Evolutionary conservation across 92 coral and sea anemone species (phyloP).

Genomic region (Bergia puertoricense): DNA sequence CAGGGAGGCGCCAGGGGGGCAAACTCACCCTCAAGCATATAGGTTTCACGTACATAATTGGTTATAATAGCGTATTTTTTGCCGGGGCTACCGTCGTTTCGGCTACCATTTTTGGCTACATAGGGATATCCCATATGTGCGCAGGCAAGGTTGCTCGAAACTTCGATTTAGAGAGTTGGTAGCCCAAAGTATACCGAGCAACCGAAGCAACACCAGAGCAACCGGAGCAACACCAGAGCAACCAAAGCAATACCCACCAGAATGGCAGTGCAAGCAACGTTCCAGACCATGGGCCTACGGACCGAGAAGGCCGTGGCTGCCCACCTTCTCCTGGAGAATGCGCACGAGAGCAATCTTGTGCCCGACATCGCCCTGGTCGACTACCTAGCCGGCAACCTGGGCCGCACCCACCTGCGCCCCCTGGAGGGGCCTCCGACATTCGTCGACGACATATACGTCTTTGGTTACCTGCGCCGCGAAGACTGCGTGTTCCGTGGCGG

Average conservation of each 20-base stretch:
- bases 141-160: too few species aligned
- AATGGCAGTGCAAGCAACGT: constrained; percentile 1
- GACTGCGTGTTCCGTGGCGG: neutral
- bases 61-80: too few species aligned
- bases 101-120: neutral
- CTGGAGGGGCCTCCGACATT: neutral
- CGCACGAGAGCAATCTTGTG: constrained; percentile 38
- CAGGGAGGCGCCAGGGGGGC: too few species aligned
- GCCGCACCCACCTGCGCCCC: neutral
- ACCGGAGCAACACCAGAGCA: too few species aligned
- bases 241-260: too few species aligned
- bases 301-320: neutral
- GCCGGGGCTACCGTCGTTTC: too few species aligned
- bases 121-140: neutral
- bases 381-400: constrained; percentile 24
- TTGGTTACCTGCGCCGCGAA: constrained; percentile 8
- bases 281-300: constrained; percentile 17
- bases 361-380: constrained; percentile 34
- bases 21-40: too few species aligned
- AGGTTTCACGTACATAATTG: too few species aligned
- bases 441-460: constrained; percentile 27
- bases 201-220: too few species aligned
- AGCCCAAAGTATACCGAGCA: too few species aligned
- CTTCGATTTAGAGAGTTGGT: too few species aligned
- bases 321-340: constrained; percentile 30